Percentiles rank a stretch among this genome's conserved stretches.
These are phyloP conservation scores for Ennomos fuscantarius DNA, from an alignment of 2,888 invertebrate species.

Conservation along the genomic window DNA sequence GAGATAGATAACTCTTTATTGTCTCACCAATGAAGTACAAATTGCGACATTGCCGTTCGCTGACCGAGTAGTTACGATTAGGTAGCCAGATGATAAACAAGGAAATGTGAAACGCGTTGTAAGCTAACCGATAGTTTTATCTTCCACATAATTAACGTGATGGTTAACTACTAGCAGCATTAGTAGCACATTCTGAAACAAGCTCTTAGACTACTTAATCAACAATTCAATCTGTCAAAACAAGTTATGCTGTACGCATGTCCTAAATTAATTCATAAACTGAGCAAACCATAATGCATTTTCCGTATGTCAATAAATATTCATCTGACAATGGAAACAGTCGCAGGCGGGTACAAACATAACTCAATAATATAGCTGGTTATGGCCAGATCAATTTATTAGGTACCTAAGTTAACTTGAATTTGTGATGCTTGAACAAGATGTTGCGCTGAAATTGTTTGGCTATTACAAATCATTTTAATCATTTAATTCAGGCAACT, in stretches of 20 bases:
- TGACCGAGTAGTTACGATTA: too few relatives aligned
- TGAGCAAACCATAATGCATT: constrained; percentile 4
- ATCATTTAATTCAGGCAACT: too few relatives aligned
- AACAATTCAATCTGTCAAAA: constrained; percentile 2
- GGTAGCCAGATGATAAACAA: too few relatives aligned
- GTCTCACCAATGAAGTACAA: too few relatives aligned
- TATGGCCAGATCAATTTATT: constrained; percentile 81
- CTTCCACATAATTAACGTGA: too few relatives aligned
- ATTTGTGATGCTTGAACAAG: constrained; percentile 60
- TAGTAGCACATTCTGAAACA: too few relatives aligned
- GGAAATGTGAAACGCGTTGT: too few relatives aligned
- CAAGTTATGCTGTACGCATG: neutral
- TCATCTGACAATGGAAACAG: constrained; percentile 54
- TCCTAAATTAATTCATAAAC: constrained; percentile 34
- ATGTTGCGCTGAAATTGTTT: constrained; percentile 41
- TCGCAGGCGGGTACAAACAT: constrained; percentile 50
- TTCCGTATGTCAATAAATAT: constrained; percentile 35
- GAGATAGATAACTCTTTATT: too few relatives aligned
- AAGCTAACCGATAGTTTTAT: too few relatives aligned
- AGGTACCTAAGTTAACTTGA: constrained; percentile 76
- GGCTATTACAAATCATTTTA: constrained; percentile 34
- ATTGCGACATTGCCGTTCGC: too few relatives aligned
- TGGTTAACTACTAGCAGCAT: too few relatives aligned
- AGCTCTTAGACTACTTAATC: too few relatives aligned
- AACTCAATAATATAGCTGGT: constrained; percentile 75